Percentiles rank a stretch among this genome's conserved stretches.
Conservation (phyloP, 2,888 invertebrate species). For the Coelopa pilipes region DNA sequence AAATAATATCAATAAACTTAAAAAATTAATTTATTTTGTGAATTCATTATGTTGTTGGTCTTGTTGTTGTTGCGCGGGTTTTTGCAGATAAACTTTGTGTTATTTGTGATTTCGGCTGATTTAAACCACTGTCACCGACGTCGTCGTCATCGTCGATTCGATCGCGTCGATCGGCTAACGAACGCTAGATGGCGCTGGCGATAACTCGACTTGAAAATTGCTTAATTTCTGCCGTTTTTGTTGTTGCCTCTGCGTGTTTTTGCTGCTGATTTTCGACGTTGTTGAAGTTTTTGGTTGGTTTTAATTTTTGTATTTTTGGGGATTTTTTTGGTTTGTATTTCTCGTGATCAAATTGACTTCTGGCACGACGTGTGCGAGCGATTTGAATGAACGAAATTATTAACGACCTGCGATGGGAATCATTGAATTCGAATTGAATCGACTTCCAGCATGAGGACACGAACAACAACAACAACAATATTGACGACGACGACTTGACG, state of each 20-base stretch:
- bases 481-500: neutral
- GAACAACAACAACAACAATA: neutral
- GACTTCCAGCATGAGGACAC: neutral
- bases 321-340: no score
- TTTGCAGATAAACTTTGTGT: neutral
- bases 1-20: neutral
- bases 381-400: constrained; percentile 19
- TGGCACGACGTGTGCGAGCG: no score
- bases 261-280: neutral
- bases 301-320: no score
- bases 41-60: neutral
- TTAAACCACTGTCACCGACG: no score
- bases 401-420: neutral
- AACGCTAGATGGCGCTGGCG: constrained; percentile 22
- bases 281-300: no score
- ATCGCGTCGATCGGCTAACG: neutral
- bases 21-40: no score
- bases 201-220: neutral
- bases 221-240: constrained; percentile 2
- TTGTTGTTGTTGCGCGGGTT: neutral
- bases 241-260: neutral
- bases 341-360: no score
- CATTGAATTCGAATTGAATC: neutral
- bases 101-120: neutral
- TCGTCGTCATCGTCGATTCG: no score